Conservation (phyloP, 2,797 vertebrate species). For the Threskiornis aethiopicus region DNA sequence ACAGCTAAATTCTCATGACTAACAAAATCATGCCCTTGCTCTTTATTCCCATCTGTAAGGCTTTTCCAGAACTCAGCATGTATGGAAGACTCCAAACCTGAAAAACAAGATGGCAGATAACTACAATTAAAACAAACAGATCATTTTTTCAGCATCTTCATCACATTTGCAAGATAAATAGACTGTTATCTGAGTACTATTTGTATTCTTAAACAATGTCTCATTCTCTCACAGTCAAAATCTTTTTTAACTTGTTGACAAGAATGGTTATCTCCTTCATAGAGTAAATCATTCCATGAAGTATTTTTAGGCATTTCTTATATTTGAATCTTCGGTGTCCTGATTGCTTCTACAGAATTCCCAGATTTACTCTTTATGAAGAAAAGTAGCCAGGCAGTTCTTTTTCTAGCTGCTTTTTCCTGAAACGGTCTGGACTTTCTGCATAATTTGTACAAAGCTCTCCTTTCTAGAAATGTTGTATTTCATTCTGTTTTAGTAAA, state of each 20-base stretch:
- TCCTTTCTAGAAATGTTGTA: background rate
- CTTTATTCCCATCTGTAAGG: background rate
- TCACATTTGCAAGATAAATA: constrained; percentile 28
- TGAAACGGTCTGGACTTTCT: background rate
- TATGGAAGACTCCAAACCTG: constrained; percentile 1
- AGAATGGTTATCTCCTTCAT: background rate
- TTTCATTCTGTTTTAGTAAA: background rate
- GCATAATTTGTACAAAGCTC: background rate
- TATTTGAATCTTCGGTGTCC: background rate
- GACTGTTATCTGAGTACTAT: background rate
- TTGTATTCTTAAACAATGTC: background rate
- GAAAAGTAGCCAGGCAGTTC: background rate
- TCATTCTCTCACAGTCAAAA: background rate
- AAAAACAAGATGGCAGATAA: constrained; percentile 24
- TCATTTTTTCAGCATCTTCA: background rate
- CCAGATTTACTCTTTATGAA: background rate
- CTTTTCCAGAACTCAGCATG: background rate
- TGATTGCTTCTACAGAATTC: background rate
- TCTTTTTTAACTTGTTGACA: background rate
- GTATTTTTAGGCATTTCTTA: background rate
- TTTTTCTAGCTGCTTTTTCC: background rate
- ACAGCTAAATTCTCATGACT: background rate
- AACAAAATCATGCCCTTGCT: background rate
- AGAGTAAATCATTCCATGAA: background rate
- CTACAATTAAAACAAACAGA: background rate